Evolutionary conservation across 2,113 vertebrate species (phyloP), one percentile per base, ranked within the genome.

Genomic region (Prunella fulvescens): DNA sequence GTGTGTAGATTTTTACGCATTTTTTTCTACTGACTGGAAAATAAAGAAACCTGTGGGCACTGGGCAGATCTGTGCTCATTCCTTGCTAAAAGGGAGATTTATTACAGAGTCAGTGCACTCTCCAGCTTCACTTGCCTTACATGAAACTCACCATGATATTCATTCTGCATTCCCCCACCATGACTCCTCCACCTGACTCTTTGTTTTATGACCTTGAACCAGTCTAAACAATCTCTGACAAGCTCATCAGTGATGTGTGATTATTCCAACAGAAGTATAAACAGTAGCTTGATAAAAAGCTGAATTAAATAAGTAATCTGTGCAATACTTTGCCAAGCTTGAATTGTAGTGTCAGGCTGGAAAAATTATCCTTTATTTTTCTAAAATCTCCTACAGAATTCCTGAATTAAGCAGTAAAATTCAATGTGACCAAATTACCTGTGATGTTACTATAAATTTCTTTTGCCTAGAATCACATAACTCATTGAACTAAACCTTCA

Each of bases 231-330:
- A 50, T 50, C 54, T 57, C 62, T 95, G 94, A 93, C 85, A 90
- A 92, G 45, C 90, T 96, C 85, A 92, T 97, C 82, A 94, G 79
- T 22, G 74, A 25, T 33, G 80, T 82, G 35, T 73, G 90, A 88
- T 93, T 94, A 74, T 90, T 86, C 39, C 33, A 74, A 65, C 39
- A 65, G 70, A 53, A 92, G 40, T 4, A 69, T 50, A 92, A 95
- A 95, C 47, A 93, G 20, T 3, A 69, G 48, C 25, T 82, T 76
- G 77, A 31, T 24, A 65, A 92, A 92, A 77, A 39, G 2, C 18
- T 80, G n/a, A 92, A 83, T 86, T 86, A 82, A 88, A 58, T 50
- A 95, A 78, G 10, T 66, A 65, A 80, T 54, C 10, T 51, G 16
- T 31, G 40, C 1, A 5, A 42, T 66, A 14, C 18, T 62, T 93